Evolutionary conservation across 2,113 vertebrate species (phyloP).

Genomic region (Chaenocephalus aceratus): DNA sequence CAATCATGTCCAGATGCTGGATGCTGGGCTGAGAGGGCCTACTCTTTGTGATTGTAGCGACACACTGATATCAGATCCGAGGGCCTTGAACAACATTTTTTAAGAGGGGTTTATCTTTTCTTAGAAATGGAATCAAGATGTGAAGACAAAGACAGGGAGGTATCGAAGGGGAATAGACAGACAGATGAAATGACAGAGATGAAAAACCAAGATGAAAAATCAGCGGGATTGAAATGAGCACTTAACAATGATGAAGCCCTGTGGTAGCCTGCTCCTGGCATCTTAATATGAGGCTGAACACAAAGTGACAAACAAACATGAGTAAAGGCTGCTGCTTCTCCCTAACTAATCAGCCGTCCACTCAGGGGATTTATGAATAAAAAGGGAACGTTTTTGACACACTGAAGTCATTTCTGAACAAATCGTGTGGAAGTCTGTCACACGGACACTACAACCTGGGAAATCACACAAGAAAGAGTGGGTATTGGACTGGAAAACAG

Average conservation of each 20-base stretch:
- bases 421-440: conserved; percentile 43
- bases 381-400: conserved; percentile 53
- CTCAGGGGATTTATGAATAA: conserved; percentile 67
- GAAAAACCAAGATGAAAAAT: conserved; percentile 67
- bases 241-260: conserved; percentile 83
- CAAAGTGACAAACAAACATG: conserved; percentile 76
- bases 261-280: conserved; percentile 69
- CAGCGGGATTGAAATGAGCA: conserved; percentile 78
- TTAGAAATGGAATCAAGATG: conserved; percentile 58
- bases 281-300: conserved; percentile 73
- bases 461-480: conserved; percentile 13
- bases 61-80: conserved; percentile 58
- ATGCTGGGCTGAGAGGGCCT: conserved; percentile 41
- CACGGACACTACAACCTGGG: conserved; percentile 14
- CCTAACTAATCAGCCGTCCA: conserved; percentile 75
- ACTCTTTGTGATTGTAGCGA: conserved; percentile 55
- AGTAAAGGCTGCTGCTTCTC: conserved; percentile 61
- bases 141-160: conserved; percentile 30
- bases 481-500: conserved; percentile 25
- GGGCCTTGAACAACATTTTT: conserved; percentile 50
- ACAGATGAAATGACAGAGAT: conserved; percentile 37
- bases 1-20: conserved; percentile 76
- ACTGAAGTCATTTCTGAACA: conserved; percentile 54
- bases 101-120: conserved; percentile 57
- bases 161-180: conserved; percentile 10